phyloP scores from a whole-genome alignment of 2,797 vertebrate genomes.

The Rhabdomys pumilio region DNA sequence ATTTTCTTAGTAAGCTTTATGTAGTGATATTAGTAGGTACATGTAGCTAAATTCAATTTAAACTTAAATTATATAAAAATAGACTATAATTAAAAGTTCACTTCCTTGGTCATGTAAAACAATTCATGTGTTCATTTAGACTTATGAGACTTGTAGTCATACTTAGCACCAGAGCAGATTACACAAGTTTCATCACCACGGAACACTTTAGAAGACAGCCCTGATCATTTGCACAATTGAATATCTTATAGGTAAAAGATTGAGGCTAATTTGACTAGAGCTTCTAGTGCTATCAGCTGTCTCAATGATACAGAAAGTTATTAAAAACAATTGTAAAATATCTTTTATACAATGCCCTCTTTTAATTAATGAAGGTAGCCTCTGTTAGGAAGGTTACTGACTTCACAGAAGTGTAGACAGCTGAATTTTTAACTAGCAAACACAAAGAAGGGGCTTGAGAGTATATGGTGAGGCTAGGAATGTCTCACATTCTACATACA shows the following conservation, averaged over 20 bases:
- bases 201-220: neutral
- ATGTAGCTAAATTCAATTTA: constrained; percentile 9
- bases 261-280: neutral
- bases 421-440: neutral
- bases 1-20: constrained; percentile 18
- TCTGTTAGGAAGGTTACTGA: neutral
- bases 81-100: constrained; percentile 12
- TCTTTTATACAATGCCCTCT: neutral
- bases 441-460: neutral
- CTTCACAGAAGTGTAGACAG: neutral
- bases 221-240: neutral
- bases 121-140: neutral
- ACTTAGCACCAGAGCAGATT: neutral
- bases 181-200: neutral
- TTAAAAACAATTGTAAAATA: neutral
- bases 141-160: neutral
- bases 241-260: constrained; percentile 16
- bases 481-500: neutral
- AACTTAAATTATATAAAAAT: constrained; percentile 59
- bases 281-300: neutral
- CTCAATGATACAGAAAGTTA: neutral
- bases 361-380: neutral
- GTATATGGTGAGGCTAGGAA: neutral
- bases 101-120: neutral
- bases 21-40: neutral